Evolutionary conservation across 2,888 invertebrate genomes (phyloP), one percentile per base, ranked within the genome.

Genomic region (Ditula angustiorana): DNA sequence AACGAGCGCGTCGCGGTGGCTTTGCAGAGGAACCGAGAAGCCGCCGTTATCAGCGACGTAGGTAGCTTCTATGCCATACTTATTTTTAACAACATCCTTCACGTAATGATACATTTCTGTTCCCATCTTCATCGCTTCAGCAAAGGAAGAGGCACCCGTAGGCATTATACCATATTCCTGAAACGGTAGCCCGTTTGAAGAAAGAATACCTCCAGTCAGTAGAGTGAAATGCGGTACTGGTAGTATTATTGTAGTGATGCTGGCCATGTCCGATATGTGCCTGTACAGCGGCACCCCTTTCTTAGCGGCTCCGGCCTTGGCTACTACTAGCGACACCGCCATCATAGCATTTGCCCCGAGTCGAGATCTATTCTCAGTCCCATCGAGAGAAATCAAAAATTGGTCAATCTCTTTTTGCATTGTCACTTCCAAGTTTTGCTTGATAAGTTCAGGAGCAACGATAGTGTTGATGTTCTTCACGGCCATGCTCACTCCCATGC

Each of bases 151-250:
- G 11, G 99, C 99, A 30, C 99, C 99, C 56, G 96, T 96, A 23
- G 98, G 98, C 75, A 99, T 94, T 73, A 99, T 96, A 95, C 96
- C 96, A 90, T 99, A 99, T 88, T 99, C 98, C 88, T 98, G 98
- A 96, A 98, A 98, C 60, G 98, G 98, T 74, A 98, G 88, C 80
- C 98, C 98, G 90, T 99, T 99, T 63, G 98, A 99, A 72, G 99
- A 98, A 77, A 99, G 97, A 21, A 96, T 96, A 21, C 99, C 99
- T 60, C 99, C 99, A 76, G 98, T 99, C 87, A 99, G 97, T 13
- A 99, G 97, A 80, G 99, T 99, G 87, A 99, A 98, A 55, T 99
- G 98, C 16, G 99, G 99, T 2, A 98, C 98, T 3, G 99, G 99
- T 57, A 99, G 93, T 74, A 99, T 95, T 70, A 99, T 96, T 33